These are phyloP conservation scores for Gracilinanus agilis DNA, from an alignment of 2,113 vertebrate species.

Conservation along the genomic window DNA sequence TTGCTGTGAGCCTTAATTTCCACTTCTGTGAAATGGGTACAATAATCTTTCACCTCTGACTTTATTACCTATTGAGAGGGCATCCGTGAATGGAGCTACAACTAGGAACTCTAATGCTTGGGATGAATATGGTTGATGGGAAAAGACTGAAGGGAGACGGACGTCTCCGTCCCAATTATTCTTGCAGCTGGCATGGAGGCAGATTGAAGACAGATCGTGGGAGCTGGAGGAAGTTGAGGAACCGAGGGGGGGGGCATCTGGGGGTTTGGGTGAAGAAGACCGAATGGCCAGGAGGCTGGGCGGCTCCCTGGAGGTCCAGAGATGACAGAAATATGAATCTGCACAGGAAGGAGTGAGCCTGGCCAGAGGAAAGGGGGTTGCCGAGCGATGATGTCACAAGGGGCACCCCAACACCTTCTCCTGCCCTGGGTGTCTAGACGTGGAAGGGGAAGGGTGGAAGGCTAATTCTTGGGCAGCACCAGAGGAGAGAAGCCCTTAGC, in stretches of 20 bases:
- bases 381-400: background rate
- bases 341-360: no score
- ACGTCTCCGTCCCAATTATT: background rate
- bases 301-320: background rate
- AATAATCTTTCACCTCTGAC: background rate
- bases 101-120: background rate
- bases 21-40: background rate
- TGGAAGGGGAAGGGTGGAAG: background rate
- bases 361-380: background rate
- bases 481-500: no score
- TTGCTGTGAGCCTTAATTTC: background rate
- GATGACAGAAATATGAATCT: background rate
- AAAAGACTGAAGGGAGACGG: background rate
- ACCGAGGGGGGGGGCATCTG: no score
- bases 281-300: background rate
- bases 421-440: background rate
- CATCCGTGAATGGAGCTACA: background rate
- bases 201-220: background rate
- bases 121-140: background rate
- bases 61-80: background rate
- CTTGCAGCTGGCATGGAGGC: no score
- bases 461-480: background rate
- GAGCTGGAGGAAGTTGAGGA: background rate
- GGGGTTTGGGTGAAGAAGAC: background rate
- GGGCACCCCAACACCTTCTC: no score